These are phyloP conservation scores for Neolamprologus longior DNA, from an alignment of 2,113 vertebrate species.

Conservation along the genomic window DNA sequence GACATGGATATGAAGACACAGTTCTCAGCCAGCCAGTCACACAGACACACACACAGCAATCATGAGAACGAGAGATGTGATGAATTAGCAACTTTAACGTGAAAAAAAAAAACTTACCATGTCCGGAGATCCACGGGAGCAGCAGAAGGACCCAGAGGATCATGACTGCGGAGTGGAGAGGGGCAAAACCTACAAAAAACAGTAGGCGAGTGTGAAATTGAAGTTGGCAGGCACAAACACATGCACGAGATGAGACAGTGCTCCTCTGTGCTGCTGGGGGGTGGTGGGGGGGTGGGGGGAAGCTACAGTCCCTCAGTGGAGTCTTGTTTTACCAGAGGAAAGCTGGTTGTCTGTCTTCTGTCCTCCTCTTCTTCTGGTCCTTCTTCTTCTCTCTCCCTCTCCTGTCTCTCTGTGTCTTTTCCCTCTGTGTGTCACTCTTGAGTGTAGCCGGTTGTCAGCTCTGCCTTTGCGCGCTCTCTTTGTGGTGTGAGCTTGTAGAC, in stretches of 20 bases:
- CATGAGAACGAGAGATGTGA: not conserved
- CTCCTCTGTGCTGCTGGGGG: constrained; percentile 48
- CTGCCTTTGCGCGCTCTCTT: constrained; percentile 35
- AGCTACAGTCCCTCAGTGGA: constrained; percentile 50
- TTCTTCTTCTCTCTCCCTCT: not conserved
- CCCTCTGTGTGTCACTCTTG: constrained; percentile 29
- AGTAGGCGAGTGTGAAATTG: constrained; percentile 55
- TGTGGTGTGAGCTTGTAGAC: constrained; percentile 51
- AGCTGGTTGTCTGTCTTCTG: constrained; percentile 38
- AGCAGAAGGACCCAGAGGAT: constrained; percentile 60
- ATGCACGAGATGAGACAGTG: constrained; percentile 51
- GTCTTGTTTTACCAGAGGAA: constrained; percentile 48
- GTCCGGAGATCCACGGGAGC: constrained; percentile 60
- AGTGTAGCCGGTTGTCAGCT: constrained; percentile 39
- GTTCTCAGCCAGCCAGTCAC: not conserved
- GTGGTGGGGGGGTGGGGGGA: fast-evolving
- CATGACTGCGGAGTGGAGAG: constrained; percentile 52
- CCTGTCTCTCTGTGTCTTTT: not conserved
- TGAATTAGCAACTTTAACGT: constrained; percentile 17
- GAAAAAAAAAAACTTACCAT: constrained; percentile 61
- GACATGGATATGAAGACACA: not conserved
- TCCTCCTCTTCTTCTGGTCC: constrained; percentile 9
- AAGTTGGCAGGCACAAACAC: constrained; percentile 63
- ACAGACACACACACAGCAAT: not conserved
- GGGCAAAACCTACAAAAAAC: constrained; percentile 55